Evolutionary conservation across 2,888 invertebrate genomes (phyloP), one percentile per base, ranked within the genome.

Genomic region (Omphaloscelis lunosa): DNA sequence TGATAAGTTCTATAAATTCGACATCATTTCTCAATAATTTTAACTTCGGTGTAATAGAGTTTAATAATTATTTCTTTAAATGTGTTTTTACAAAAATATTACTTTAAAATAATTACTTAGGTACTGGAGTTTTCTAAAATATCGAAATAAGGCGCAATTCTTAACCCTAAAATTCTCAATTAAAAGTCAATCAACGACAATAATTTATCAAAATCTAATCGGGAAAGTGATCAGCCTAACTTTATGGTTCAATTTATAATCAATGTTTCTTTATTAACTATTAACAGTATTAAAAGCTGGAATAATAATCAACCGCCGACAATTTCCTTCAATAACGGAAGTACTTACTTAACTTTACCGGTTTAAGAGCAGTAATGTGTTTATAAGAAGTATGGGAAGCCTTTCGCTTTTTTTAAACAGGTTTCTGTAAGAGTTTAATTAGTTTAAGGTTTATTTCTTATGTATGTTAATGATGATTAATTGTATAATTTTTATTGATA

Each of bases 241-340:
- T 84, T 84, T 71, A 84, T 71, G 71, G 66, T 72, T 62, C 62
- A 65, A 72, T 82, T 72, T 78, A 77, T 69, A 80, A 74, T 75
- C 56, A 53, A 75, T 77, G 75, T 71, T 73, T 61, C 63, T 84
- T 84, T 82, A 85, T 80, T 82, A 78, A 78, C 79, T 80, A 87
- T 87, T 79, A 78, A 81, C 67, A 75, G 48, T 77, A 84, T 84
- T 85, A 75, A 70, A 80, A 80, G 63, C 9, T 70, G 51, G 68
- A 77, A 87, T 83, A 75, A 61, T 84, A 83, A 84, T 87, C 63
- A 82, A 65, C 75, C 74, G 63, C 73, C 63, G 61, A 71, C 75
- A 62, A 80, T 80, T 87, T 87, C 86, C 86, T 79, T 41, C 51
- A 69, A 77, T 65, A 72, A 58, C 82, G 88, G 87, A 87, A 80